phyloP scores from a whole-genome alignment of 1,140 invertebrate species.

The Eulimnadia texana region DNA sequence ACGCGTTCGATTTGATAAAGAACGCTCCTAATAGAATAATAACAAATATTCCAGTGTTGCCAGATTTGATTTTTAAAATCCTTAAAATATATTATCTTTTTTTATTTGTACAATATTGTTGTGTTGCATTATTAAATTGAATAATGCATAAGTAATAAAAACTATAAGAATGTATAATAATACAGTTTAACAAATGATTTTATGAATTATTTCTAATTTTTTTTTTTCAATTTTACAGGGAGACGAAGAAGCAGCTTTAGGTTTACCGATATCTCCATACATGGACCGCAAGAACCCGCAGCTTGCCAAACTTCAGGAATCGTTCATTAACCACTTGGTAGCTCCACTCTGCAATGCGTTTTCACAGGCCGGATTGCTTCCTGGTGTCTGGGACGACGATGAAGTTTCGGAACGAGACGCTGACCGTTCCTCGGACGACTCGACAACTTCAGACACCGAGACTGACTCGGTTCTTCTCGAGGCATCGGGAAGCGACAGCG shows the following conservation, averaged over 20 bases:
- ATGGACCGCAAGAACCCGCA: constrained; percentile 47
- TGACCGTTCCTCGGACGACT: constrained; percentile 7
- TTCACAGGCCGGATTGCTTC: constrained; percentile 42
- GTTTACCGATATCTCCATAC: constrained; percentile 44
- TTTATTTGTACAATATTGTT: too few relatives aligned
- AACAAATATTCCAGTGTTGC: too few relatives aligned
- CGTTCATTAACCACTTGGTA: constrained; percentile 49
- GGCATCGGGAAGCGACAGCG: constrained; percentile 20
- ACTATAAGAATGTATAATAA: too few relatives aligned
- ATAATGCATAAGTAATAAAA: too few relatives aligned
- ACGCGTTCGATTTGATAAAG: too few relatives aligned
- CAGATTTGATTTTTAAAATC: too few relatives aligned
- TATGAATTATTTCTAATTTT: background rate
- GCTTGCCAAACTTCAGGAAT: constrained; percentile 46
- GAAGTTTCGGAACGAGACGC: constrained; percentile 1
- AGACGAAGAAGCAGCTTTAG: constrained; percentile 42
- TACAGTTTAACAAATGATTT: too few relatives aligned
- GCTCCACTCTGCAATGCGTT: constrained; percentile 43
- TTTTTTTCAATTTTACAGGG: constrained; percentile 29
- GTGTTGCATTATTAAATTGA: too few relatives aligned
- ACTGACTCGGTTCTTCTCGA: constrained; percentile 6
- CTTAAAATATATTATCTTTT: too few relatives aligned
- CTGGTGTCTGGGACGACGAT: constrained; percentile 32
- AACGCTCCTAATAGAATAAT: too few relatives aligned
- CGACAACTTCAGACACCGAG: constrained; percentile 9